phyloP scores from a whole-genome alignment of 2,888 invertebrate species.

The Ormyrus labotus region DNA sequence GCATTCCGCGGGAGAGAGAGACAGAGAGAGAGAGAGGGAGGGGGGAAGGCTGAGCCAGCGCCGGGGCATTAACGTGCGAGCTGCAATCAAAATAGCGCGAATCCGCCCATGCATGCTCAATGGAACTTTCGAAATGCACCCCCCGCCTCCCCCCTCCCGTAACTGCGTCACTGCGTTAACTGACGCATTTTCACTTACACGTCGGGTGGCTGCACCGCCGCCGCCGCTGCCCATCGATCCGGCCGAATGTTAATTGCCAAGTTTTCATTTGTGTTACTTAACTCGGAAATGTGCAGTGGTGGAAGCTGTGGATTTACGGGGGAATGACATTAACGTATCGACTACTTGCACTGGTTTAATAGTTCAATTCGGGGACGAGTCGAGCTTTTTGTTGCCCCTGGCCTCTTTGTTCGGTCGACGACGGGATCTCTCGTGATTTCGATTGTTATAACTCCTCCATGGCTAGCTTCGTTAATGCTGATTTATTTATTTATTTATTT shows the following conservation, averaged over 20 bases:
- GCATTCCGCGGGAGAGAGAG: not conserved
- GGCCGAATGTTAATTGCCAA: no score
- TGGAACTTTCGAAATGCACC: not conserved
- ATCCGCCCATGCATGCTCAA: not conserved
- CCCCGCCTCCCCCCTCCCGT: no score
- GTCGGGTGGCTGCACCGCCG: no score
- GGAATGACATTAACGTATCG: no score
- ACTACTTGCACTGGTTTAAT: not conserved
- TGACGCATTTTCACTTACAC: no score
- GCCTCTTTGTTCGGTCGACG: constrained; percentile 19
- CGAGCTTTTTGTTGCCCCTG: not conserved
- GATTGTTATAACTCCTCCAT: not conserved
- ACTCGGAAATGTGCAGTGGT: no score
- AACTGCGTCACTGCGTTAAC: no score
- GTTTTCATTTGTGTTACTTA: no score
- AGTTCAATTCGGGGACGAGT: not conserved
- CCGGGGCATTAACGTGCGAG: constrained; percentile 13
- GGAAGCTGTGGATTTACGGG: no score
- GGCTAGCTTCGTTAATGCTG: constrained; percentile 27
- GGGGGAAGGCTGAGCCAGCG: not conserved
- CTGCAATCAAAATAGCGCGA: constrained; percentile 24
- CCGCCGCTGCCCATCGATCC: no score
- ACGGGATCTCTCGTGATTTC: constrained; percentile 9
- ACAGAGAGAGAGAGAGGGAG: no score
- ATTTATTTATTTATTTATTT: not conserved